These are phyloP conservation scores for Calidris pygmaea DNA, from an alignment of 2,113 vertebrate species.

Conservation along the genomic window DNA sequence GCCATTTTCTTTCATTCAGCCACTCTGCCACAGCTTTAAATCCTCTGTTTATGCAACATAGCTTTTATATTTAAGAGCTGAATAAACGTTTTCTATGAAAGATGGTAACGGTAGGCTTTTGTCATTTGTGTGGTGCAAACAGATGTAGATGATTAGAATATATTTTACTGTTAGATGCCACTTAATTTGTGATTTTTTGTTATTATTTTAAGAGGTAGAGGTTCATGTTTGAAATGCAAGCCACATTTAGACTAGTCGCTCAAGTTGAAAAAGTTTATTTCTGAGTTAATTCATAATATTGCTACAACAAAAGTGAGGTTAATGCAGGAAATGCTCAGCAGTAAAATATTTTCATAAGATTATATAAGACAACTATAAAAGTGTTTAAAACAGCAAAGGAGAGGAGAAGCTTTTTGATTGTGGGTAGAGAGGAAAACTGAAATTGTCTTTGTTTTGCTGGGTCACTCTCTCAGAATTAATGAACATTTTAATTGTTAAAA, in stretches of 20 bases:
- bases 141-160: slow-evolving; percentile 74
- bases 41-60: slow-evolving; percentile 76
- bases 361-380: neutral
- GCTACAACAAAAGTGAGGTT: slow-evolving; percentile 31
- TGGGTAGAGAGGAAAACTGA: slow-evolving; percentile 9
- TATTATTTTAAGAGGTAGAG: neutral
- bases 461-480: slow-evolving; percentile 51
- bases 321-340: slow-evolving; percentile 15
- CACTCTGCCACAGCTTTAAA: slow-evolving; percentile 75
- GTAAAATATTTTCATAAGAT: slow-evolving; percentile 46
- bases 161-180: slow-evolving; percentile 64
- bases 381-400: slow-evolving; percentile 25
- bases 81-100: slow-evolving; percentile 72
- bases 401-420: slow-evolving; percentile 27
- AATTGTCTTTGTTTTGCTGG: slow-evolving; percentile 49
- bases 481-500: slow-evolving; percentile 68
- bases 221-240: slow-evolving; percentile 55
- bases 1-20: slow-evolving; percentile 75
- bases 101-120: slow-evolving; percentile 68
- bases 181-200: slow-evolving; percentile 65
- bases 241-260: slow-evolving; percentile 35
- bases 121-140: slow-evolving; percentile 55
- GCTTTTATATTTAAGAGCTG: slow-evolving; percentile 74
- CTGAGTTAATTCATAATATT: slow-evolving; percentile 40
- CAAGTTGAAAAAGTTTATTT: slow-evolving; percentile 49